Base-by-base conservation (phyloP, 37 sponge, comb jelly and placozoan species). In the Halisarca cf. caerulea region DNA sequence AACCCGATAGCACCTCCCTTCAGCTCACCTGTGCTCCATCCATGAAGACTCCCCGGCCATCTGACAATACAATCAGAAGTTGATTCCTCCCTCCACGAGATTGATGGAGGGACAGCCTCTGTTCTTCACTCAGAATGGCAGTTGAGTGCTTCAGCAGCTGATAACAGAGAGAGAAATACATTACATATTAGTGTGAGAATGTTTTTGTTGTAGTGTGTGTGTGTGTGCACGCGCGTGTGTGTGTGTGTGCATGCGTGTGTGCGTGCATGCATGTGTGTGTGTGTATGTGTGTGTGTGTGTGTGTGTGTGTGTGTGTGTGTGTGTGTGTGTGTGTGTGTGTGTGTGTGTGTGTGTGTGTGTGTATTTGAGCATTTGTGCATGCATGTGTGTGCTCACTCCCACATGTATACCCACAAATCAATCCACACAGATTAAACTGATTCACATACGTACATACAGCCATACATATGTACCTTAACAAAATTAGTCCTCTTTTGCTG, bases 11-110 rank as follows among this genome's bases (percentile, higher is more conserved):
- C 57, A 11, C 57, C 57, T 55, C 57, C 57, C 11, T 17, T 54
- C 77, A 3, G 28, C 70, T 32, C 45, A 95, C 96, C 83, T 54
- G 69, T 47, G 80, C 73, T 27, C 97, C 97, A 58, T 94, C 95
- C 17, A 83, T 88, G 86, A 96, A 96, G 32, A 96, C 88, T 14
- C 99, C 99, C 71, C 99, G 88, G 9, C 99, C 99, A 91, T 98
- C 99, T 37, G 97, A 96, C 30, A 98, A 71, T 7, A 98, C 85
- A 17, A 98, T 58, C 83, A 98, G 57, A 38, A 98, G 83, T 86
- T 94, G 97, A 38, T 84, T 85, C 11, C 80, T 80, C 23, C 73
- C 77, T 34, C 36, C 42, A 0, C 58, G 41, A 44, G 44, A 62
- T 4, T 61, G 33, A 23, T 25, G 35, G 14, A 34, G 58, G 0